Base-by-base conservation (phyloP, 2,797 vertebrate genomes). In the Argyrosomus regius region DNA sequence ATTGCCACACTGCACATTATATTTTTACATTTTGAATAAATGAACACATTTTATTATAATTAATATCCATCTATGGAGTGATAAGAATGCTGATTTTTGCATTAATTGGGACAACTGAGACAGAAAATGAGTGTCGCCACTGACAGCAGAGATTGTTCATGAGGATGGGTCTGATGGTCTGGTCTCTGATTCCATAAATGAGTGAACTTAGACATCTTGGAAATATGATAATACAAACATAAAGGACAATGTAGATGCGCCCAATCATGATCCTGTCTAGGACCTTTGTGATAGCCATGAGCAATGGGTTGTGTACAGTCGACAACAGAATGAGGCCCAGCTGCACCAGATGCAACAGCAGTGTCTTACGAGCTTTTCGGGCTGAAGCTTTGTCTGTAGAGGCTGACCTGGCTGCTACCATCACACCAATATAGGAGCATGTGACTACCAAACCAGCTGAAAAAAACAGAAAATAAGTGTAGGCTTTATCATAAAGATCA, bases 171-270 rank as follows among this genome's bases (percentile, higher is more conserved):
- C 78, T 78, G 50, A 91, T 82, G 52, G 65, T 72, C 22, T 81
- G 64, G 43, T 91, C 90, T 79, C 85, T 85, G 1, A 89, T 58
- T 5, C 90, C 90, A 43, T 90, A 91, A 13, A 91, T 82, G 2
- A 91, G 71, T 26, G 75, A 59, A 57, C 83, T 90, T 22, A 91
- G 62, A 62, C 87, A 88, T 46, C 84, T 80, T 12, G 90, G 87
- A 3, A 85, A 18, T 5, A 86, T 35, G 26, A 86, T 1, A 20
- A 81, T 48, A 10, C 57, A 71, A 13, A 84, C 39, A 49, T 81
- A n/a, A 39, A 39, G 35, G 35, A 85, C 16, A 56, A 49, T 85
- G 1, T 71, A 57, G 3, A 91, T 1, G 1, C 74, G 57, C 9
- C 24, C 11, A 59, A 85, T 39, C 0, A 59, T 2, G 4, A 35